These are phyloP conservation scores for Rhinogobius similis DNA, from an alignment of 2,113 vertebrate genomes.

Conservation along the genomic window DNA sequence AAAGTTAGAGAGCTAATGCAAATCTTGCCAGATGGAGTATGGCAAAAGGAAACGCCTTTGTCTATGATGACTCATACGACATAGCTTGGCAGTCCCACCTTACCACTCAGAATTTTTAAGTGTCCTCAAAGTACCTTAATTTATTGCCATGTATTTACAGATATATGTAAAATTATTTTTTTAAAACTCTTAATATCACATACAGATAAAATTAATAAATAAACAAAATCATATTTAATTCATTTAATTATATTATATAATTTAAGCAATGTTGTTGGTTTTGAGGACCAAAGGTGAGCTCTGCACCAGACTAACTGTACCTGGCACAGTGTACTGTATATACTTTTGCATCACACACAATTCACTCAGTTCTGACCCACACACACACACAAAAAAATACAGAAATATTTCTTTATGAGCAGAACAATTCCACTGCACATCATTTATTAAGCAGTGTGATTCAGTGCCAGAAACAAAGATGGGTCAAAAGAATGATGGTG, in stretches of 20 bases:
- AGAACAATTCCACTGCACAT: slow-evolving; percentile 20
- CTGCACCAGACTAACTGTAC: slow-evolving; percentile 72
- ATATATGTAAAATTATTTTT: too few species aligned
- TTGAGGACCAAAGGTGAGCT: slow-evolving; percentile 72
- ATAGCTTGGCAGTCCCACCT: neutral
- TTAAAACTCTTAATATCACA: too few species aligned
- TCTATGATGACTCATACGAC: neutral
- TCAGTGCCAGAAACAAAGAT: slow-evolving; percentile 58
- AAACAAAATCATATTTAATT: too few species aligned
- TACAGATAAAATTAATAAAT: too few species aligned
- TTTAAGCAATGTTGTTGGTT: slow-evolving; percentile 21
- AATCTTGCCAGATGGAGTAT: neutral
- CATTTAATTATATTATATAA: too few species aligned
- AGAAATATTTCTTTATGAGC: slow-evolving; percentile 24
- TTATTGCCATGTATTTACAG: too few species aligned
- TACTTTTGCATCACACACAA: neutral
- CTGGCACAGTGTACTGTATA: slow-evolving; percentile 47
- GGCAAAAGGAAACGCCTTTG: slow-evolving; percentile 1
- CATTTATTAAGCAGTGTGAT: slow-evolving; percentile 70
- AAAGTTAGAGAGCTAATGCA: neutral
- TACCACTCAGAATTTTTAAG: neutral
- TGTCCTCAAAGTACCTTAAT: neutral
- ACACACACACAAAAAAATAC: neutral
- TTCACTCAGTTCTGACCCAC: neutral
- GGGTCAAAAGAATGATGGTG: slow-evolving; percentile 44